phyloP scores from a whole-genome alignment of 2,113 vertebrate genomes.

The Coracopsis vasa region DNA sequence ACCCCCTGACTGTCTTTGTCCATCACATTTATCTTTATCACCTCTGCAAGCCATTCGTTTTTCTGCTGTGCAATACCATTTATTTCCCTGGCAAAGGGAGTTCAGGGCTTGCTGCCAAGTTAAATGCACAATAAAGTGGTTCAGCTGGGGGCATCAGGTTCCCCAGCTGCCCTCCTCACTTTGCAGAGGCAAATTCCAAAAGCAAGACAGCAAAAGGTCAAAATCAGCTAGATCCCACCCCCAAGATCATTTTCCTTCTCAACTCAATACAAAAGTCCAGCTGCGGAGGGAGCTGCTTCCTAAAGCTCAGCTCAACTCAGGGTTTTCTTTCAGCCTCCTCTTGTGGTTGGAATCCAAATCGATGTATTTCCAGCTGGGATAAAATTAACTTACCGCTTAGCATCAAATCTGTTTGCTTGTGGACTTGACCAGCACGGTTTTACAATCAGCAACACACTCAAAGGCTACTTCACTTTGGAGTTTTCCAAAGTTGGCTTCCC shows the following conservation, averaged over 20 bases:
- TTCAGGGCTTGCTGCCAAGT: neutral
- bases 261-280: neutral
- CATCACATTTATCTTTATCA: neutral
- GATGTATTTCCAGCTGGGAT: neutral
- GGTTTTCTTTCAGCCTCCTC: neutral
- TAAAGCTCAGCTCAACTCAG: neutral
- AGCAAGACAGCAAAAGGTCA: neutral
- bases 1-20: neutral
- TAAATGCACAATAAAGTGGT: fast-evolving
- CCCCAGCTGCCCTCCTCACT: neutral
- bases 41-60: neutral
- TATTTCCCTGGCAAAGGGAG: neutral
- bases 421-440: neutral
- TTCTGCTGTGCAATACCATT: neutral
- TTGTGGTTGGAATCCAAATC: neutral
- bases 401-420: neutral
- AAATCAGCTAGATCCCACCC: neutral
- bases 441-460: neutral
- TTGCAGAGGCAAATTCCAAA: neutral
- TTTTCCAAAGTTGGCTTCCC: neutral
- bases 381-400: neutral
- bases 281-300: neutral
- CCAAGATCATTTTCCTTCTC: neutral
- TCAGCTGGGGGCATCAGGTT: neutral
- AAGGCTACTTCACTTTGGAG: neutral